Conservation (phyloP, 2,888 invertebrate genomes). For the Ectropis crepuscularia region DNA sequence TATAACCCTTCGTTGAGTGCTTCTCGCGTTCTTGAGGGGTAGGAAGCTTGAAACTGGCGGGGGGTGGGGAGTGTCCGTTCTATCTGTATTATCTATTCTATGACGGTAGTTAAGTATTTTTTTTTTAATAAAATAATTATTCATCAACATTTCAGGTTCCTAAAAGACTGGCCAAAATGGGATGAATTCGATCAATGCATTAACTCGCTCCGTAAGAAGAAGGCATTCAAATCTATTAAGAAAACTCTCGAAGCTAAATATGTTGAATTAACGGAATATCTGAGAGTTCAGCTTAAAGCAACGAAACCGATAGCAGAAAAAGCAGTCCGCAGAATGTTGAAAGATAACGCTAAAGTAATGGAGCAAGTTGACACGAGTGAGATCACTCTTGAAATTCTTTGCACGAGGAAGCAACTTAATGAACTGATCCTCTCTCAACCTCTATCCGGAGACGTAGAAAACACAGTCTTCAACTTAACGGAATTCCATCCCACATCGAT, state of each 20-base stretch:
- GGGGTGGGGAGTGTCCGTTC: no score
- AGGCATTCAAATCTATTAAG: conserved; percentile 44
- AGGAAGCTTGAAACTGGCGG: no score
- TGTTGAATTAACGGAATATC: conserved; percentile 57
- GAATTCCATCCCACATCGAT: conserved; percentile 36
- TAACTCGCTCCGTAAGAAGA: conserved; percentile 48
- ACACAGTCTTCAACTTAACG: conserved; percentile 57
- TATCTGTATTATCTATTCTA: no score
- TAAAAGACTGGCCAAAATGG: conserved; percentile 76
- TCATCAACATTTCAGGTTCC: conserved; percentile 39
- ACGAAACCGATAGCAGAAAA: conserved; percentile 50
- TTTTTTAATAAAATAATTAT: background rate
- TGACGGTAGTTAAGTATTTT: no score
- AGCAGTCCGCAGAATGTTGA: conserved; percentile 39
- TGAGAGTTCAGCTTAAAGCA: conserved; percentile 53
- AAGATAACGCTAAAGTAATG: conserved; percentile 25
- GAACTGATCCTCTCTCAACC: conserved; percentile 19
- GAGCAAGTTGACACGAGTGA: conserved; percentile 28
- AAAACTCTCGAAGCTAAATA: conserved; percentile 59
- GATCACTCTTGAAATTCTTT: conserved; percentile 52
- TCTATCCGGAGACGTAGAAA: conserved; percentile 31
- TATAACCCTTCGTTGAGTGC: no score
- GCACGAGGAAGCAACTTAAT: conserved; percentile 50
- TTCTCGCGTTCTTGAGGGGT: no score
- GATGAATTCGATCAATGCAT: conserved; percentile 63